These are phyloP conservation scores for Chionoecetes opilio DNA, from an alignment of 1,140 invertebrate species.

Conservation along the genomic window DNA sequence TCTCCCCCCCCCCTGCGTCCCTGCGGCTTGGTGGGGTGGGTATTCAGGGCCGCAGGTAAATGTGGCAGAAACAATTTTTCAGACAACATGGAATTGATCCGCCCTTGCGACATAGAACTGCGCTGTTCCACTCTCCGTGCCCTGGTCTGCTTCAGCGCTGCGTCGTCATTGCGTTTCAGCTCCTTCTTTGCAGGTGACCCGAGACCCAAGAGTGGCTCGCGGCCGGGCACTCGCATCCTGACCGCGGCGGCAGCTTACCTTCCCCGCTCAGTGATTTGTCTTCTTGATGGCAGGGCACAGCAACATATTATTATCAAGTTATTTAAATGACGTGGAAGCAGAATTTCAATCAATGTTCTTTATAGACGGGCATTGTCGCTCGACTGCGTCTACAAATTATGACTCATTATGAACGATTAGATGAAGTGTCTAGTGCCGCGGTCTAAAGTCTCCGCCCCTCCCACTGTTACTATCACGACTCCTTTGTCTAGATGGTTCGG, in stretches of 20 bases:
- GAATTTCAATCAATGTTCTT: slow-evolving; percentile 69
- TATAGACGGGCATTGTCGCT: slow-evolving; percentile 56
- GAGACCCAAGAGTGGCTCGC: not conserved
- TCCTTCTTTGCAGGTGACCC: not conserved
- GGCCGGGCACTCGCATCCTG: not conserved
- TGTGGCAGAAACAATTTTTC: not conserved
- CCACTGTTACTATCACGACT: slow-evolving; percentile 56
- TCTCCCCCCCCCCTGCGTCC: not conserved
- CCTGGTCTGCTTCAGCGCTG: not conserved
- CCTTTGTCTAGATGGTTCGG: slow-evolving; percentile 63
- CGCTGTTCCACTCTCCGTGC: too few species aligned
- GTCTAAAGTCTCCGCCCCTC: slow-evolving; percentile 29
- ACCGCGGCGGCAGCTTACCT: slow-evolving; percentile 40
- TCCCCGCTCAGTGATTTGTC: slow-evolving; percentile 61
- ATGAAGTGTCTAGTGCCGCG: slow-evolving; percentile 61
- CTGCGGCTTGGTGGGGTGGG: not conserved
- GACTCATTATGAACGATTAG: slow-evolving; percentile 67
- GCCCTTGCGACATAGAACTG: not conserved
- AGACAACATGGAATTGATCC: not conserved
- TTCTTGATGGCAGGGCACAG: slow-evolving; percentile 49
- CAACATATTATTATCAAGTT: slow-evolving; percentile 66
- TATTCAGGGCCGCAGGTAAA: not conserved
- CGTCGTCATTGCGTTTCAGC: not conserved
- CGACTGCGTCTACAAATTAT: slow-evolving; percentile 62
- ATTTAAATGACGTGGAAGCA: slow-evolving; percentile 58